These are phyloP conservation scores for Misgurnus anguillicaudatus DNA, from an alignment of 2,113 vertebrate species.

Conservation along the genomic window DNA sequence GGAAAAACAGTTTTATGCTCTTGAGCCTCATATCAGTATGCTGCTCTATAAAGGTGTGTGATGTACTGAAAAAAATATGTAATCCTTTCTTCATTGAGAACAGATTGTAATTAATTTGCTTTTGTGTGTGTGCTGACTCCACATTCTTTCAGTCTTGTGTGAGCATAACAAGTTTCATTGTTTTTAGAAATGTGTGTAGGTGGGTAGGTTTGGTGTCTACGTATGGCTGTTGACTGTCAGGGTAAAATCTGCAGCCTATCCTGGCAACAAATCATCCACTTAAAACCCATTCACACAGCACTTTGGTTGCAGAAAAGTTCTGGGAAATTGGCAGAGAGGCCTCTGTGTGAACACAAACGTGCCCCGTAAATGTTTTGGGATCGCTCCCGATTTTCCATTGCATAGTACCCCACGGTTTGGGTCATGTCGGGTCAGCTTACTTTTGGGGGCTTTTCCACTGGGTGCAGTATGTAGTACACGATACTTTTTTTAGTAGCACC, in stretches of 20 bases:
- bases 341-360: too few species aligned
- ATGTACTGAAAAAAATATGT: conserved; percentile 18
- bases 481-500: too few species aligned
- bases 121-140: background rate
- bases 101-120: background rate
- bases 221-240: background rate
- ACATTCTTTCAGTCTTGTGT: background rate
- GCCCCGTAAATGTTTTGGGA: too few species aligned
- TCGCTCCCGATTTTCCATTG: too few species aligned
- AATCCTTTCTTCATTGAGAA: conserved; percentile 8
- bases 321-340: too few species aligned
- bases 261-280: background rate
- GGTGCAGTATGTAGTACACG: too few species aligned
- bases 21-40: conserved; percentile 5
- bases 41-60: conserved; percentile 20
- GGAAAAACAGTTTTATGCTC: background rate
- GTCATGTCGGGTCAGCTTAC: too few species aligned
- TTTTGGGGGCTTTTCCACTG: too few species aligned
- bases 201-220: background rate
- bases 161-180: background rate
- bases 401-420: too few species aligned
- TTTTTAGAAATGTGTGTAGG: background rate
- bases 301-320: too few species aligned
- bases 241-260: background rate
- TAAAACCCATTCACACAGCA: too few species aligned